Evolutionary conservation across 2,113 vertebrate species (phyloP).

Genomic region (Cottus gobio): DNA sequence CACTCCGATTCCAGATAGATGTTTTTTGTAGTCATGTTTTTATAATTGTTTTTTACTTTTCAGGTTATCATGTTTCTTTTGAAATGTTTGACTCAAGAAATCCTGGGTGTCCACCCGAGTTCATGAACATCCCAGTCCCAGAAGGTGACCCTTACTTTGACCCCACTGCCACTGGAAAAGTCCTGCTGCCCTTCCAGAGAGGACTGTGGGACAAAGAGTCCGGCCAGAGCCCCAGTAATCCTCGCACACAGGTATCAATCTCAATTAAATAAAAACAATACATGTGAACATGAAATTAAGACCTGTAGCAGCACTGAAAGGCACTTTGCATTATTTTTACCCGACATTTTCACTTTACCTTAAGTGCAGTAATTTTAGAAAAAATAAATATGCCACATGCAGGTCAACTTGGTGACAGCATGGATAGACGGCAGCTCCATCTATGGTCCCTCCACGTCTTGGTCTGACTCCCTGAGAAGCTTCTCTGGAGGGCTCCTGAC

Average conservation of each 20-base stretch:
- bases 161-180: conserved; percentile 69
- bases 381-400: conserved; percentile 21
- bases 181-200: conserved; percentile 90
- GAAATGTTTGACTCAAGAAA: conserved; percentile 79
- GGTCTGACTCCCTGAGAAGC: conserved; percentile 90
- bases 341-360: neutral
- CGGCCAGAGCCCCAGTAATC: conserved; percentile 91
- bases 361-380: neutral
- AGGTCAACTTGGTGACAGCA: conserved; percentile 91
- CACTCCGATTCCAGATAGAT: neutral
- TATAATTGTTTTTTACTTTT: neutral
- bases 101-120: conserved; percentile 88
- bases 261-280: neutral
- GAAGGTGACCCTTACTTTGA: conserved; percentile 89
- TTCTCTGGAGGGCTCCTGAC: conserved; percentile 87
- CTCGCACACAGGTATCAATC: conserved; percentile 84
- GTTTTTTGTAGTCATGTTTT: neutral
- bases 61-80: conserved; percentile 86
- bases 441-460: conserved; percentile 92
- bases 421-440: conserved; percentile 98
- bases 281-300: neutral
- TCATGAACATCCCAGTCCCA: conserved; percentile 90
- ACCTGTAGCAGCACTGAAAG: neutral
- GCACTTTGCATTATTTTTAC: neutral
- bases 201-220: conserved; percentile 86